phyloP scores from a whole-genome alignment of 2,888 invertebrate genomes.

The Microchrysa polita region DNA sequence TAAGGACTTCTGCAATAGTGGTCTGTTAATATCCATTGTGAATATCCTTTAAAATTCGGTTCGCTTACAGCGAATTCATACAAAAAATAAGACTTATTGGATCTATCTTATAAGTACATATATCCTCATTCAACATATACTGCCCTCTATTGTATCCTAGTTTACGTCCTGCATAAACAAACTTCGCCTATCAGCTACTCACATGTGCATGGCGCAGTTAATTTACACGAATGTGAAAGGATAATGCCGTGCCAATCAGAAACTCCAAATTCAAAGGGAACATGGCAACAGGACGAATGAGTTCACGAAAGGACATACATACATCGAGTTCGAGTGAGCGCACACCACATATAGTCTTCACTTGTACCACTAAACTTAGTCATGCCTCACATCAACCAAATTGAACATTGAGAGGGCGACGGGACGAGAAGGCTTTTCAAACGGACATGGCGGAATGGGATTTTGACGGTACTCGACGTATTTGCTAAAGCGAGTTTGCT shows the following conservation, averaged over 20 bases:
- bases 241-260: constrained; percentile 41
- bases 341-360: constrained; percentile 21
- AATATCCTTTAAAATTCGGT: too few species aligned
- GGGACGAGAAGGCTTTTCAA: not conserved
- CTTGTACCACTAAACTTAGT: not conserved
- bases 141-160: constrained; percentile 40
- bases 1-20: too few species aligned
- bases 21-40: too few species aligned
- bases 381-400: constrained; percentile 7
- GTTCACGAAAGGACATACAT: constrained; percentile 26
- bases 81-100: too few species aligned
- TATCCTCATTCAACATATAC: not conserved
- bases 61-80: too few species aligned
- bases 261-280: constrained; percentile 1
- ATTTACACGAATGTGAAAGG: constrained; percentile 26
- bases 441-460: constrained; percentile 24
- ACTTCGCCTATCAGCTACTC: constrained; percentile 32
- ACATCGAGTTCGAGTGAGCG: constrained; percentile 32
- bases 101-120: too few species aligned
- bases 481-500: not conserved
- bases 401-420: not conserved
- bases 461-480: not conserved
- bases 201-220: constrained; percentile 33
- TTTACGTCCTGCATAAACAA: not conserved
- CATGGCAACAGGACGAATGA: not conserved